These are phyloP conservation scores for Tipula confusa DNA, from an alignment of 2,888 invertebrate species.

Conservation along the genomic window DNA sequence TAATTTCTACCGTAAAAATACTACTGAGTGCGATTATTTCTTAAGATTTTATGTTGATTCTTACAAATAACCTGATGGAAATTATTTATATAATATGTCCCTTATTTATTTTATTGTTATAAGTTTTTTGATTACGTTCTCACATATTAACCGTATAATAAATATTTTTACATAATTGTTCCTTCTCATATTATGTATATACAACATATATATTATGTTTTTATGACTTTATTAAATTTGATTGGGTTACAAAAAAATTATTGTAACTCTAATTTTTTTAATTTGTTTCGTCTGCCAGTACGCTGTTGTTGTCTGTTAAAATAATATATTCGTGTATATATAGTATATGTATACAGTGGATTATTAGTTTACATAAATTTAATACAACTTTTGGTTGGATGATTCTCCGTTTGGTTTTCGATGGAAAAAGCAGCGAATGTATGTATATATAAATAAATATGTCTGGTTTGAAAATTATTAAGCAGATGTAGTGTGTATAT, in stretches of 20 bases:
- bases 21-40: no score
- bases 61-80: no score
- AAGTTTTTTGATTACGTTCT: not conserved
- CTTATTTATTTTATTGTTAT: not conserved
- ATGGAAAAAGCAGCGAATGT: not conserved
- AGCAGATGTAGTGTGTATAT: not conserved
- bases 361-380: constrained; percentile 4
- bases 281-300: not conserved
- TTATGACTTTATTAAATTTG: constrained; percentile 6
- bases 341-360: not conserved
- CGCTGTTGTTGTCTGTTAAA: not conserved
- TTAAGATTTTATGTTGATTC: no score
- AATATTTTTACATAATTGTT: constrained; percentile 13
- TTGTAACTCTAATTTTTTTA: not conserved
- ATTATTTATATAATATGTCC: not conserved
- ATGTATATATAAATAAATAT: not conserved
- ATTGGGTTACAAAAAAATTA: not conserved
- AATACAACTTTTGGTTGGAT: not conserved
- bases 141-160: not conserved
- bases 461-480: not conserved
- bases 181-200: not conserved
- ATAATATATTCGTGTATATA: not conserved
- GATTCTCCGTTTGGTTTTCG: not conserved
- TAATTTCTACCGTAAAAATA: no score
- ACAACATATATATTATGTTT: not conserved